Evolutionary conservation across 2,113 vertebrate species (phyloP).

Genomic region (Urocolius indicus): DNA sequence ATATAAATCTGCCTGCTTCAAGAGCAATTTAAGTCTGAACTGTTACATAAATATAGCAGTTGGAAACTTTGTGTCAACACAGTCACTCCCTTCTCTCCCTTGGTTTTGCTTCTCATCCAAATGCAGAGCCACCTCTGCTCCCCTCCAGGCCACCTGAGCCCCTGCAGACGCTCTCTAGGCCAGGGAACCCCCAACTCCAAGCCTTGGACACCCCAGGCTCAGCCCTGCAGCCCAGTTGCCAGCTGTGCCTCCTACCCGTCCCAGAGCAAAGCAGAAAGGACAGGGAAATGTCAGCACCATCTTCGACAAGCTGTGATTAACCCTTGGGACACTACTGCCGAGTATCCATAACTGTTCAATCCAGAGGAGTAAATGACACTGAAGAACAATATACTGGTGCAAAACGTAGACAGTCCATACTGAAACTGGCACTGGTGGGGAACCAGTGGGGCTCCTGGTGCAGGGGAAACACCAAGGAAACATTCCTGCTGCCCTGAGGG

Average conservation of each 20-base stretch:
- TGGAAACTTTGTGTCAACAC: conserved; percentile 46
- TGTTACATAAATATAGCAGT: conserved; percentile 30
- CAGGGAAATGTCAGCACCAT: background rate
- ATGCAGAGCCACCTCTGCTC: background rate
- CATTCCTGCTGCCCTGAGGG: background rate
- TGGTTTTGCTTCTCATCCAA: background rate
- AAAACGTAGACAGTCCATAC: accelerated
- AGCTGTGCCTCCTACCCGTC: background rate
- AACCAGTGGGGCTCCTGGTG: background rate
- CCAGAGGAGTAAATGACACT: background rate
- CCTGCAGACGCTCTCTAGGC: background rate
- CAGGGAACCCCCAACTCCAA: background rate
- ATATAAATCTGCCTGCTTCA: conserved; percentile 42
- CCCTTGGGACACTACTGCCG: background rate
- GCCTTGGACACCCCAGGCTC: background rate
- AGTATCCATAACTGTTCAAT: background rate
- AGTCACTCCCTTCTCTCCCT: background rate
- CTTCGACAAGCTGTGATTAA: background rate
- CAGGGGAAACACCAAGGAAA: background rate
- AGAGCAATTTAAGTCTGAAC: conserved; percentile 44
- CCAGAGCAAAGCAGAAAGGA: background rate
- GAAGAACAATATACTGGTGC: background rate
- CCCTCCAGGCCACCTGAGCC: background rate
- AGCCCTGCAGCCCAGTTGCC: background rate
- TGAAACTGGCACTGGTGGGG: accelerated